A percentile compares a stretch with the other conserved stretches of the same genome.
phyloP scores from a whole-genome alignment of 2,888 invertebrate species.

The Endotricha flammealis region DNA sequence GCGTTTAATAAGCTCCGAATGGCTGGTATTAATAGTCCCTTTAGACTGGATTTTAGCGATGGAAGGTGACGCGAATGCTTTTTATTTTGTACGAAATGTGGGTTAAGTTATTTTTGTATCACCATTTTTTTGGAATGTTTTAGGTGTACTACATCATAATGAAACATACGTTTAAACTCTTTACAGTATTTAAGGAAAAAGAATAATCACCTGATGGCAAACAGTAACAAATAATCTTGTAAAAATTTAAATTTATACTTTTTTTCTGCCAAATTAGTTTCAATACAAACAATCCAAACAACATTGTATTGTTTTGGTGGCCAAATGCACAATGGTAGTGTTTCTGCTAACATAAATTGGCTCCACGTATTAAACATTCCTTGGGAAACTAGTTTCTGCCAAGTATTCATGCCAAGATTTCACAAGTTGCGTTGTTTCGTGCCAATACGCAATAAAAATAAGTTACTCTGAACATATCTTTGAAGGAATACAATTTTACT shows the following conservation, averaged over 20 bases:
- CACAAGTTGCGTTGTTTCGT: conserved; percentile 29
- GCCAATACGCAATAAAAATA: conserved; percentile 42
- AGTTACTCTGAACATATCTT: conserved; percentile 17
- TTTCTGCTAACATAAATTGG: conserved; percentile 16
- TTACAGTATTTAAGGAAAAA: too few species aligned
- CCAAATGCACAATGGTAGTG: conserved; percentile 13
- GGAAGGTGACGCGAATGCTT: too few species aligned
- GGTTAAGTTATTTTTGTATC: too few species aligned
- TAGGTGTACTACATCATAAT: too few species aligned
- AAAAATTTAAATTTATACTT: too few species aligned
- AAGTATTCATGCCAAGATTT: conserved; percentile 49
- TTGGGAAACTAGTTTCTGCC: conserved; percentile 38
- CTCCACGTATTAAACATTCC: conserved; percentile 35
- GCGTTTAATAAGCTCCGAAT: conserved; percentile 21
- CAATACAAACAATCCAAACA: not conserved
- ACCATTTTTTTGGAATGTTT: too few species aligned
- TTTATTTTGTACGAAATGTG: too few species aligned
- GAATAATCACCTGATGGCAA: too few species aligned
- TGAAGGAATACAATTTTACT: conserved; percentile 22
- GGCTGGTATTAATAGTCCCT: not conserved
- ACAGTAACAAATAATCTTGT: too few species aligned
- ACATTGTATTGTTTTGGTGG: conserved; percentile 12
- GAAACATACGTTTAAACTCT: too few species aligned
- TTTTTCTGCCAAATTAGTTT: too few species aligned
- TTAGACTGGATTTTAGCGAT: too few species aligned